Evolutionary conservation across 2,888 invertebrate species (phyloP), one percentile per base, ranked within the genome.

Genomic region (Tanytarsus gracilentus): DNA sequence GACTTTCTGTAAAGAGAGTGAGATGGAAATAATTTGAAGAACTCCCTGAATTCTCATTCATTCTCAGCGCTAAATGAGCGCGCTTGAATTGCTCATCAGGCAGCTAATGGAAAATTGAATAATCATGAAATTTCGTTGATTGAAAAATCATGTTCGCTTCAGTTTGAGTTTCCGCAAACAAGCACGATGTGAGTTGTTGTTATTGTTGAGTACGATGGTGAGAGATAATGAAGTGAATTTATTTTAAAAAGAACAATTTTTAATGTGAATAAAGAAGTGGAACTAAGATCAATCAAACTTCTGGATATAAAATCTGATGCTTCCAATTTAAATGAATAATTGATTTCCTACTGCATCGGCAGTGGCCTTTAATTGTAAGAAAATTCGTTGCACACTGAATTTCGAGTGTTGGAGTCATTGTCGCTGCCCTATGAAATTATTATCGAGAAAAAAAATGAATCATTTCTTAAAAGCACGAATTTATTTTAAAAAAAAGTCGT

Each of bases 111-210:
- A 30, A 58, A 58, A 58, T 58, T 58, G 58, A 58, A 58, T 48
- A 58, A 58, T 48, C 44, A 58, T 58, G 18, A 26, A 40, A 40
- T 27, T 39, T 40, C 48, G 27, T 44, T 58, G 58, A 58, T 58
- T 58, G 58, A 58, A 58, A 58, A 58, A 58, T 48, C 58, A 58
- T 58, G 58, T 58, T 58, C 30, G 48, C n/a, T 23, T 58, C 27
- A 58, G 30, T n/a, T n/a, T n/a, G n/a, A n/a, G n/a, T 58, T 56
- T 56, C 56, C 44, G 56, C 16, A 25, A 40, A 44, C 58, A 40
- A 48, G 48, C 39, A 26, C 44, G 16, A 33, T n/a, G n/a, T n/a
- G n/a, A n/a, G n/a, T n/a, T n/a, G n/a, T n/a, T n/a, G n/a, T n/a
- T n/a, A n/a, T n/a, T n/a, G n/a, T n/a, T n/a, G n/a, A n/a, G n/a